phyloP scores from a whole-genome alignment of 2,888 invertebrate genomes.

The Aporophyla lueneburgensis region DNA sequence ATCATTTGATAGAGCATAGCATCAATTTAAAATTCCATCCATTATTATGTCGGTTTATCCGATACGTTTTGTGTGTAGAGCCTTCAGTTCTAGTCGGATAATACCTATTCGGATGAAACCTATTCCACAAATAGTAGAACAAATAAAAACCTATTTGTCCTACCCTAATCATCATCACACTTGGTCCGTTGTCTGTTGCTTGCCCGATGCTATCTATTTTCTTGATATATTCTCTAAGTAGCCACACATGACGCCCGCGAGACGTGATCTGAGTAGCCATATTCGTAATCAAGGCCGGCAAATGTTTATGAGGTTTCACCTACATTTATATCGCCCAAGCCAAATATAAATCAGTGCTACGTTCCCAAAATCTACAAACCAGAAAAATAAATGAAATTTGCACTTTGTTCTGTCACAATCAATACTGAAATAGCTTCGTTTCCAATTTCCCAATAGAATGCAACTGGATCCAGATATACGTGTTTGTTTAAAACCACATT shows the following conservation, averaged over 20 bases:
- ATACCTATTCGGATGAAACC: not conserved
- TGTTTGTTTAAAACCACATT: slow-evolving; percentile 39
- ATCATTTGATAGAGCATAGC: slow-evolving; percentile 11
- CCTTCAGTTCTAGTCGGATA: no score
- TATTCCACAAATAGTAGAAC: not conserved
- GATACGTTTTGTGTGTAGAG: not conserved
- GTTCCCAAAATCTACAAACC: slow-evolving; percentile 21
- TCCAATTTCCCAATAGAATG: slow-evolving; percentile 26
- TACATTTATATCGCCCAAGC: slow-evolving; percentile 22
- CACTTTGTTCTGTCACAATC: not conserved
- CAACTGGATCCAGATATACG: slow-evolving; percentile 24
- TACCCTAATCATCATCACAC: not conserved
- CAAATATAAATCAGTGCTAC: slow-evolving; percentile 31
- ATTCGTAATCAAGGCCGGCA: slow-evolving; percentile 17
- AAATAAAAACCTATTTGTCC: not conserved
- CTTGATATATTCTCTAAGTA: slow-evolving; percentile 29
- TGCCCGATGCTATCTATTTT: slow-evolving; percentile 11
- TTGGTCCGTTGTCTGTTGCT: slow-evolving; percentile 7
- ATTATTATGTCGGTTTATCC: not conserved
- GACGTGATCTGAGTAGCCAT: slow-evolving; percentile 42
- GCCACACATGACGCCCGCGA: slow-evolving; percentile 26
- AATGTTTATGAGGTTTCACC: slow-evolving; percentile 35
- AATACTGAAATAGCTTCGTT: slow-evolving; percentile 4
- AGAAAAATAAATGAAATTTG: slow-evolving; percentile 25
- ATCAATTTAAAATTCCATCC: slow-evolving; percentile 1